Percentiles rank a stretch among this genome's conserved stretches.
Evolutionary conservation across 2,888 invertebrate species (phyloP).

Genomic region (Drosophila suboccidentalis): DNA sequence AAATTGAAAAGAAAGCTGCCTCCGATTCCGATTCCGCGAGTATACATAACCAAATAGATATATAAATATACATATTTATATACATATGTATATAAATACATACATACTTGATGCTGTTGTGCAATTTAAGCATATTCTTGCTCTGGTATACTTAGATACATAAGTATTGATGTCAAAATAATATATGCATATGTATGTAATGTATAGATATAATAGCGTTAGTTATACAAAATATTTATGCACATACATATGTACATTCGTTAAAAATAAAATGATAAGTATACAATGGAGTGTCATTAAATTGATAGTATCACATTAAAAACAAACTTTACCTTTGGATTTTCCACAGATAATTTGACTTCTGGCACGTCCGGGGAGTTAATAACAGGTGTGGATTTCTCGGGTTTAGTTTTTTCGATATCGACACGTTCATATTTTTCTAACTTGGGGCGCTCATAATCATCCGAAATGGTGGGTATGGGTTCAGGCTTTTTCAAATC

Average conservation of each 20-base stretch:
- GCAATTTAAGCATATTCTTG: neutral
- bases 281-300: neutral
- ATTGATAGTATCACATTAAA: neutral
- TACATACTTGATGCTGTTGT: neutral
- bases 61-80: neutral
- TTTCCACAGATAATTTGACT: conserved; percentile 51
- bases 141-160: neutral
- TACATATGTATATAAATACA: neutral
- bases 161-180: conserved; percentile 4
- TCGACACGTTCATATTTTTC: conserved; percentile 88
- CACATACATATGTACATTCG: neutral
- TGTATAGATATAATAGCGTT: neutral
- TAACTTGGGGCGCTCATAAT: conserved; percentile 91
- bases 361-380: conserved; percentile 57
- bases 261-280: neutral
- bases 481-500: conserved; percentile 86
- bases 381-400: conserved; percentile 55
- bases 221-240: neutral
- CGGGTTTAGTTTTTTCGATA: conserved; percentile 85
- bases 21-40: neutral
- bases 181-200: neutral
- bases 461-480: conserved; percentile 88
- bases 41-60: neutral
- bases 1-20: conserved; percentile 3
- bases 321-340: conserved; percentile 66